Percentiles rank a stretch among this genome's conserved stretches.
Conservation (phyloP, 2,888 invertebrate genomes). For the Ochropacha duplaris region DNA sequence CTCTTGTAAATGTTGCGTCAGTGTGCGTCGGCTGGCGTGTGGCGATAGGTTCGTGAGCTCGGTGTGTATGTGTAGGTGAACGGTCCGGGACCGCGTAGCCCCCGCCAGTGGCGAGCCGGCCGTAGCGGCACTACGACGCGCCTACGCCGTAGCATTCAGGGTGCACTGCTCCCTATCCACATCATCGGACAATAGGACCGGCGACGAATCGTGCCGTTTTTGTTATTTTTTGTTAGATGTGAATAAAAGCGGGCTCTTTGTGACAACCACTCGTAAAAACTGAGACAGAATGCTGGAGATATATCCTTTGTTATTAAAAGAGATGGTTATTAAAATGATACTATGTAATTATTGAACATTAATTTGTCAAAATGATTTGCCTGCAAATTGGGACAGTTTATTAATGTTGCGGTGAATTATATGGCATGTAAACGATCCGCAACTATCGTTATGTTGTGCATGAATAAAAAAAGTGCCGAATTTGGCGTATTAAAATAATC, state of each 20-base stretch:
- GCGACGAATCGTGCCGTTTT: constrained; percentile 68
- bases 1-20: constrained; percentile 49
- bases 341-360: constrained; percentile 55
- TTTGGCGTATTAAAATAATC: constrained; percentile 40
- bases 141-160: constrained; percentile 62
- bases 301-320: constrained; percentile 47
- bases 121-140: constrained; percentile 71
- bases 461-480: constrained; percentile 35
- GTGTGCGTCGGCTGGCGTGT: constrained; percentile 59
- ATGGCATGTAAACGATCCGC: constrained; percentile 35
- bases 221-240: constrained; percentile 73
- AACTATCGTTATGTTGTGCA: constrained; percentile 34
- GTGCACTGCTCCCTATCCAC: constrained; percentile 42
- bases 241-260: constrained; percentile 64
- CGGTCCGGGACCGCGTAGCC: constrained; percentile 77
- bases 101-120: constrained; percentile 77
- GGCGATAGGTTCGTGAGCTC: constrained; percentile 52
- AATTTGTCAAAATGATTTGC: constrained; percentile 43
- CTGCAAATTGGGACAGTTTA: constrained; percentile 49
- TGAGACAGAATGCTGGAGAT: constrained; percentile 55
- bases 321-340: constrained; percentile 43
- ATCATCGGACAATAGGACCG: constrained; percentile 64
- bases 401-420: constrained; percentile 41
- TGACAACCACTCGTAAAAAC: constrained; percentile 57
- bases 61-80: constrained; percentile 59